These are phyloP conservation scores for Aphrocallistes beatrix DNA, from an alignment of 37 sponge, comb jelly and placozoan species.

Conservation along the genomic window DNA sequence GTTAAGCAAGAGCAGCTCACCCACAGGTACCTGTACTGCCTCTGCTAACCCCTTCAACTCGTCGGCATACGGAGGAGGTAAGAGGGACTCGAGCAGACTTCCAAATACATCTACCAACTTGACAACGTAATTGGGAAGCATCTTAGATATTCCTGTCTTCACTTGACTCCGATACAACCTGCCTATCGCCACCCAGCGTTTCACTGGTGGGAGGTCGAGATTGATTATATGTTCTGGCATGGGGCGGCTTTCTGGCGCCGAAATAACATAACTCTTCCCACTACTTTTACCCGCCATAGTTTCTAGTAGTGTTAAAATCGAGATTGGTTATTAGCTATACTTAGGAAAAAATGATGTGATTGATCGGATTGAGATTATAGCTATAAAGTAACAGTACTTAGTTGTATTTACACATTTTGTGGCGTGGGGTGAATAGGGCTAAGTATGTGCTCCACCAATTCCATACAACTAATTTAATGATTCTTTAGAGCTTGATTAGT, in stretches of 20 bases:
- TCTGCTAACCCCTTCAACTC: neutral
- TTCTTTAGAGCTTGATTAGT: too few species aligned
- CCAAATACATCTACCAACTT: neutral
- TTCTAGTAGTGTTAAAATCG: too few species aligned
- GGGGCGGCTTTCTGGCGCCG: neutral
- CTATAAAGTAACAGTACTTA: too few species aligned
- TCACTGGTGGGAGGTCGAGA: neutral
- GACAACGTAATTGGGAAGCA: neutral
- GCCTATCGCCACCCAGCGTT: neutral
- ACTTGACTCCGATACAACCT: neutral
- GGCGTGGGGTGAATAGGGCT: too few species aligned
- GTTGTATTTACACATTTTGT: too few species aligned
- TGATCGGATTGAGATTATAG: too few species aligned
- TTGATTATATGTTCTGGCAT: neutral
- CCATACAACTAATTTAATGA: too few species aligned
- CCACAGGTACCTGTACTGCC: neutral
- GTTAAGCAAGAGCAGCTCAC: neutral
- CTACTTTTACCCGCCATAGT: too few species aligned
- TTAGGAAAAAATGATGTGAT: too few species aligned
- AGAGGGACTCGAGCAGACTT: neutral
- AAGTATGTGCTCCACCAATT: too few species aligned
- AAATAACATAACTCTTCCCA: too few species aligned
- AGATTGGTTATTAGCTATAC: too few species aligned
- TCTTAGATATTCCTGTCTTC: neutral
- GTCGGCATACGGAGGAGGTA: neutral